Conservation (phyloP, 1,140 invertebrate genomes). For the Micrasema minimum region DNA sequence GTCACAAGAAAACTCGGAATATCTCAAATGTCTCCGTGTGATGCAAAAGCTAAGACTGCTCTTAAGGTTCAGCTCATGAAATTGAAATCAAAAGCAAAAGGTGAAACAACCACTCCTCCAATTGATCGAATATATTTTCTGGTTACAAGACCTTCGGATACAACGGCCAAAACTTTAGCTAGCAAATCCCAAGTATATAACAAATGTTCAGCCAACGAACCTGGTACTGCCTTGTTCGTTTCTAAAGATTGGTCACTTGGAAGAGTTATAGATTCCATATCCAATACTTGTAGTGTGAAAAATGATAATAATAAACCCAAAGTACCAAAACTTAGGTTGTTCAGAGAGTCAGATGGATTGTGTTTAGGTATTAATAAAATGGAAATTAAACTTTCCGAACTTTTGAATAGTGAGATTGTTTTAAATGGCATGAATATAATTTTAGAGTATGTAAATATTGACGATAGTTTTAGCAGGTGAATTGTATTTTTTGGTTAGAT, state of each 20-base stretch:
- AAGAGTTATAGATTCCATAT: slow-evolving; percentile 49
- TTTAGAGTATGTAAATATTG: slow-evolving; percentile 41
- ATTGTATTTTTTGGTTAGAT: slow-evolving; percentile 23
- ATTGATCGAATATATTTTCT: slow-evolving; percentile 48
- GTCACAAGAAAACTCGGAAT: slow-evolving; percentile 47
- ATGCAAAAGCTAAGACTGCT: slow-evolving; percentile 46
- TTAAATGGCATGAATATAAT: slow-evolving; percentile 45
- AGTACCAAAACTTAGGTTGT: slow-evolving; percentile 45
- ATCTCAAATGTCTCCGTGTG: slow-evolving; percentile 34
- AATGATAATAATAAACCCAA: slow-evolving; percentile 46
- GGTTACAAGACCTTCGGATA: slow-evolving; percentile 30
- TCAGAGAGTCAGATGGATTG: slow-evolving; percentile 44
- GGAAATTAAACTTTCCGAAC: slow-evolving; percentile 37
- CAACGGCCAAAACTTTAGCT: slow-evolving; percentile 18
- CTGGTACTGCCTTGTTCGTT: slow-evolving; percentile 38
- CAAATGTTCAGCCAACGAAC: neutral
- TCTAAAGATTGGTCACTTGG: slow-evolving; percentile 48
- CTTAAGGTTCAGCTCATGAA: slow-evolving; percentile 51
- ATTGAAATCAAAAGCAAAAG: slow-evolving; percentile 49
- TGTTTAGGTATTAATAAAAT: slow-evolving; percentile 41
- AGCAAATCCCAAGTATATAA: neutral
- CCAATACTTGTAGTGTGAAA: slow-evolving; percentile 40
- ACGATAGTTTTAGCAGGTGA: neutral
- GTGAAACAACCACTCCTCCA: slow-evolving; percentile 37
- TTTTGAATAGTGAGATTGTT: slow-evolving; percentile 40